A percentile compares a stretch with the other conserved stretches of the same genome.
phyloP scores from a whole-genome alignment of 2,888 invertebrate genomes.

The Nematopogon swammerdamellus region DNA sequence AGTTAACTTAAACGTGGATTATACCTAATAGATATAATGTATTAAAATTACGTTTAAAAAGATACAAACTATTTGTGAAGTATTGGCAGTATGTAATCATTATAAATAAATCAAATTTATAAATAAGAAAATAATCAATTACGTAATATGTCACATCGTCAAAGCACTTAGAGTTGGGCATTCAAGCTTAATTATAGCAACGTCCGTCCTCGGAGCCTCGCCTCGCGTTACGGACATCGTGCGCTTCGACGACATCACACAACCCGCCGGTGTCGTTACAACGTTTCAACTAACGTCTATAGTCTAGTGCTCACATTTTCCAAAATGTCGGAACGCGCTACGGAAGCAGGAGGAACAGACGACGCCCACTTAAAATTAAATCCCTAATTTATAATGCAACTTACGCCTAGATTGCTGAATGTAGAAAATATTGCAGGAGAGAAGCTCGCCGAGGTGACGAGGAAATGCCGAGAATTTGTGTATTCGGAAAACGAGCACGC shows the following conservation, averaged over 20 bases:
- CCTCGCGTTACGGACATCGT: no score
- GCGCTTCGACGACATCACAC: no score
- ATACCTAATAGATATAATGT: background rate
- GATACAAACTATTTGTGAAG: slow-evolving; percentile 44
- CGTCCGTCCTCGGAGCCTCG: background rate
- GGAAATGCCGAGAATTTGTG: no score
- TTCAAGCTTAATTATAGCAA: slow-evolving; percentile 42
- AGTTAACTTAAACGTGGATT: background rate
- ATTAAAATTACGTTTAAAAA: background rate
- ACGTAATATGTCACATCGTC: slow-evolving; percentile 26
- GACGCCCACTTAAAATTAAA: background rate
- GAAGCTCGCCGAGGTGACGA: background rate
- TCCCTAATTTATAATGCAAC: background rate
- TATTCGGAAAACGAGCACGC: no score
- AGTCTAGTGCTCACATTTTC: no score
- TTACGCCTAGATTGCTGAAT: background rate
- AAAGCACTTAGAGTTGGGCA: slow-evolving; percentile 45
- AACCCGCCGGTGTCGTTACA: no score
- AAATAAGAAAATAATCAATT: slow-evolving; percentile 18
- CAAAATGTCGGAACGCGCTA: no score
- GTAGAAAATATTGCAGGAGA: background rate
- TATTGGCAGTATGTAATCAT: slow-evolving; percentile 44
- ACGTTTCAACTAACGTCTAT: no score
- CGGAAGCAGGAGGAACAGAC: no score
- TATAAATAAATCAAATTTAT: slow-evolving; percentile 21